Evolutionary conservation across 2,113 vertebrate species (phyloP), one percentile per base, ranked within the genome.

Genomic region (Orcinus orca): DNA sequence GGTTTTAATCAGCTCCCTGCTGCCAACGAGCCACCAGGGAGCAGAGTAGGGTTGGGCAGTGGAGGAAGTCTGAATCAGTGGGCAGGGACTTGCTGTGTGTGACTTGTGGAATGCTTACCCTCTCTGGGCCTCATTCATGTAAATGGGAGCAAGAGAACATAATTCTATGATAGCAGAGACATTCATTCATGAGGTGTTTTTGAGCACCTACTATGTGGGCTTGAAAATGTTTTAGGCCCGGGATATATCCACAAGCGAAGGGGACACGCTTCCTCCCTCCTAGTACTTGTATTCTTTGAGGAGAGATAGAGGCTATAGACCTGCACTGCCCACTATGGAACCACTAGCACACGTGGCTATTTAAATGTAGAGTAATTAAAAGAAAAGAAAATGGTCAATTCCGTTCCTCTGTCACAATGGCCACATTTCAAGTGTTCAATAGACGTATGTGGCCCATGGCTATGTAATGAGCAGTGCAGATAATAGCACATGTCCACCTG

Each of bases 381-480:
- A 90, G 33, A 20, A 62, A 60, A 70, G 23, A 20, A 44, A 76
- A 58, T 8, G 8, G 17, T n/a, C 47, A 50, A 21, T n/a, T 63
- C 44, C 21, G 12, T 36, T 33, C 31, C 26, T 65, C 26, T 29
- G 6, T 73, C 55, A 14, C 15, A 4, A 6, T 1, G 58, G 63
- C 79, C 74, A 21, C 17, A 20, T 26, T 68, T 53, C 38, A 6
- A 10, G 26, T 1, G 21, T 58, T 18, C 36, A 7, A 18, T 9
- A 4, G 6, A 25, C 47, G 1, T 0, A 4, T 5, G 83, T 33
- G 68, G 50, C 47, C 53, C 0, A 0, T 29, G 29, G 87, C 67
- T 15, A 6, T 0, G 0, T 12, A 8, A 1, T 2, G 10, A 68
- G 20, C 12, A 5, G 20, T 0, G 0, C 0, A 1, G 50, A 41